phyloP scores from a whole-genome alignment of 2,113 vertebrate genomes.

The Opisthocomus hoazin region DNA sequence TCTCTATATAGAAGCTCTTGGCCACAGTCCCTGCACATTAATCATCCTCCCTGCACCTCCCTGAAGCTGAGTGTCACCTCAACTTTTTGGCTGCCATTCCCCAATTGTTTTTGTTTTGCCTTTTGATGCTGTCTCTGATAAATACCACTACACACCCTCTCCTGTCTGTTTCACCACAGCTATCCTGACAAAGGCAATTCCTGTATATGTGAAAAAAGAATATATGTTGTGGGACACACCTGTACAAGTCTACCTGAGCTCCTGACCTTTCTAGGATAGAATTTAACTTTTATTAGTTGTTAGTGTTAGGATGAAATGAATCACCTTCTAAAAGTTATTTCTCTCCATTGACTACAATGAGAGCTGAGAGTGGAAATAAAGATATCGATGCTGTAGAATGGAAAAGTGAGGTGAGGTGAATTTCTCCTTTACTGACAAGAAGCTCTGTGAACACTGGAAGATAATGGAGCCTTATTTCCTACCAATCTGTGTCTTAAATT shows the following conservation, averaged over 20 bases:
- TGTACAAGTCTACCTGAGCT: not conserved
- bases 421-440: not conserved
- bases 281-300: not conserved
- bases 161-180: not conserved
- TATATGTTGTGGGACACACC: not conserved
- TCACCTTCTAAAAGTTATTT: not conserved
- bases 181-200: not conserved
- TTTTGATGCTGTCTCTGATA: not conserved
- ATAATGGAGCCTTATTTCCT: not conserved
- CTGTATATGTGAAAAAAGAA: not conserved
- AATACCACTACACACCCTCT: not conserved
- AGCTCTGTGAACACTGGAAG: not conserved
- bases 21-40: not conserved
- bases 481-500: not conserved
- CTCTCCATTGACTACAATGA: not conserved
- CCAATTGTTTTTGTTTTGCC: not conserved
- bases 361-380: not conserved
- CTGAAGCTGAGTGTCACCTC: not conserved
- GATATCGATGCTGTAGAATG: not conserved
- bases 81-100: not conserved
- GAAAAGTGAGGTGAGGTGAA: not conserved
- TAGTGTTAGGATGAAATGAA: not conserved
- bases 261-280: not conserved
- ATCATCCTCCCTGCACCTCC: not conserved
- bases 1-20: not conserved